Evolutionary conservation across 2,888 invertebrate genomes (phyloP), one percentile per base, ranked within the genome.

Genomic region (Homarus gammarus): DNA sequence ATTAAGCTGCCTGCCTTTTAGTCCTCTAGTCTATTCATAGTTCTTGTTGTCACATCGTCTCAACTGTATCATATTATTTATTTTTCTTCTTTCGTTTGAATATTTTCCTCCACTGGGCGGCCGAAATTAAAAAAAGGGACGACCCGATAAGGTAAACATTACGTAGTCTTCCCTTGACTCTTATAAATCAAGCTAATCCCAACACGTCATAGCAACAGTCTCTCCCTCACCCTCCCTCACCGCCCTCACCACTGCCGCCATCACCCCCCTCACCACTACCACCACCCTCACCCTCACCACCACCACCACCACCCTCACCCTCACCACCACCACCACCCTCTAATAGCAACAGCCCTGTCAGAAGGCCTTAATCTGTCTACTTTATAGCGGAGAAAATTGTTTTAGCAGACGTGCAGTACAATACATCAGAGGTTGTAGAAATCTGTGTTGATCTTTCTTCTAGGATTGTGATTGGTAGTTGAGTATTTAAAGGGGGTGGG

Each of bases 181-280:
- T 40, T 49, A 87, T 87, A 87, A 87, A 87, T 87, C 87, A 87
- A 70, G 87, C 81, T 81, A 87, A 87, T 81, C 87, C 51, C 31
- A 31, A 8, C 56, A 49, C 86, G 68, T 64, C 44, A 33, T 40
- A 31, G 79, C n/a, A 73, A 87, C 87, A 87, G 38, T 44, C 68
- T n/a, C n/a, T n/a, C n/a, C n/a, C n/a, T n/a, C n/a, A n/a, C n/a
- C n/a, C n/a, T n/a, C n/a, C n/a, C n/a, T n/a, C n/a, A n/a, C n/a
- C n/a, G n/a, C n/a, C n/a, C n/a, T n/a, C n/a, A n/a, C n/a, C n/a
- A n/a, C n/a, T n/a, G n/a, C n/a, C n/a, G n/a, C n/a, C n/a, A n/a
- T n/a, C n/a, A n/a, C n/a, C n/a, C n/a, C n/a, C n/a, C n/a, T n/a
- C n/a, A n/a, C n/a, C n/a, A n/a, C n/a, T n/a, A n/a, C n/a, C n/a